phyloP scores from a whole-genome alignment of 2,797 vertebrate species.

The Dermochelys coriacea region DNA sequence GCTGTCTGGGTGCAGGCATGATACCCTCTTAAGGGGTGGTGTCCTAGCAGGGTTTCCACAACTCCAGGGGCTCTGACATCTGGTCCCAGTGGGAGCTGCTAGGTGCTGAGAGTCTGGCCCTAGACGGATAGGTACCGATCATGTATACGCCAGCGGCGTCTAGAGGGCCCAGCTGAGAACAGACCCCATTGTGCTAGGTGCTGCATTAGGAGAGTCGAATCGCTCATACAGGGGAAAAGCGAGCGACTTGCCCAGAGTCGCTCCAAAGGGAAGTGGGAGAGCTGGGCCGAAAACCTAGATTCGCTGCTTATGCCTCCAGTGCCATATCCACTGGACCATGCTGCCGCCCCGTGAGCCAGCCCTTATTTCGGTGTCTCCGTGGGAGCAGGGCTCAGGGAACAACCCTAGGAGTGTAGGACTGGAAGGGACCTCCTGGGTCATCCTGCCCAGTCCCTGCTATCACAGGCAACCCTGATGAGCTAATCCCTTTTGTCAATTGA shows the following conservation, averaged over 20 bases:
- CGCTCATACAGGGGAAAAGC: not conserved
- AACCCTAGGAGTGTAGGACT: not conserved
- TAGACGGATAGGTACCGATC: not conserved
- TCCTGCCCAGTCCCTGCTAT: not conserved
- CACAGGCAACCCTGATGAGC: not conserved
- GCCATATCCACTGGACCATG: not conserved
- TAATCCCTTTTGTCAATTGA: not conserved
- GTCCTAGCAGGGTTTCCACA: not conserved
- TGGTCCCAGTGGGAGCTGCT: no score
- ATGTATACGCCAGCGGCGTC: not conserved
- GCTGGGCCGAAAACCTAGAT: not conserved
- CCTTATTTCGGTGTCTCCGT: not conserved
- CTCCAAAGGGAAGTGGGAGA: not conserved
- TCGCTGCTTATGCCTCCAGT: not conserved
- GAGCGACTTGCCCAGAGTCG: not conserved
- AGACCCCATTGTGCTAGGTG: not conserved
- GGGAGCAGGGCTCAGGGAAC: not conserved
- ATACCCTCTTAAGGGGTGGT: not conserved
- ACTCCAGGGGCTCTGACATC: no score
- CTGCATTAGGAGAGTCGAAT: not conserved
- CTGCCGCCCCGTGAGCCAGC: not conserved
- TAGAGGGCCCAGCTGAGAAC: not conserved
- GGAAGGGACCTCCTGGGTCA: not conserved
- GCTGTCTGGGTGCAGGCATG: rapidly evolving
- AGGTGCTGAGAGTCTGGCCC: not conserved